Base-by-base conservation (phyloP, 2,888 invertebrate species). In the Nymphalis polychloros region DNA sequence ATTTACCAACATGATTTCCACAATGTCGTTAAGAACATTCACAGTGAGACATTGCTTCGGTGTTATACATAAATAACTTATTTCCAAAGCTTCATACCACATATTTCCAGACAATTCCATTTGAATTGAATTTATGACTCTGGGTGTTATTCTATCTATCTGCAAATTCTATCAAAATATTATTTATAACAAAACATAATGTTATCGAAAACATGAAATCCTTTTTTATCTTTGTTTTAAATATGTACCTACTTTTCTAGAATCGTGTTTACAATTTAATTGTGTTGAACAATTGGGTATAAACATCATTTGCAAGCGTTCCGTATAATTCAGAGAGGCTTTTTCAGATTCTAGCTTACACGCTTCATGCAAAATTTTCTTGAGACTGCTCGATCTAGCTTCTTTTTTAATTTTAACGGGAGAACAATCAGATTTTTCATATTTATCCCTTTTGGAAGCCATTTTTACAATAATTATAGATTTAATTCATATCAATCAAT, bases 1-100 rank as follows among this genome's bases (percentile, higher is more conserved):
- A 79, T 71, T 84, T 83, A 93, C 92, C 87, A 92, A 73, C 67
- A 93, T 89, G 53, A 93, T 91, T 79, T 91, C 91, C 17, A 90
- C 84, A 70, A 92, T 76, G 71, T 86, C 83, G 71, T 81, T 86
- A 0, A 93, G 79, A 0, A 90, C 79, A 74, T 85, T 82, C 2
- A 82, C 81, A 31, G 90, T 85, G 35, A 92, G 78, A 73, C 89
- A 90, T 71, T 90, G 87, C 17, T 81, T 77, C 57, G 83, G 77
- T 59, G 83, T 88, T 5, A 90, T 82, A 59, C 84, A 82, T 72
- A 89, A 73, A 47, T 79, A 73, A 72, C 89, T 90, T 5, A 89
- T 85, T 78, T 92, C 89, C 55, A 93, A 74, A 19, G 92, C 92
- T 73, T 92, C 91, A 76, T 72, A 80, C 91, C 90, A 93, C 81